Conservation (phyloP, 2,797 vertebrate species). For the Sebastes iracundus region DNA sequence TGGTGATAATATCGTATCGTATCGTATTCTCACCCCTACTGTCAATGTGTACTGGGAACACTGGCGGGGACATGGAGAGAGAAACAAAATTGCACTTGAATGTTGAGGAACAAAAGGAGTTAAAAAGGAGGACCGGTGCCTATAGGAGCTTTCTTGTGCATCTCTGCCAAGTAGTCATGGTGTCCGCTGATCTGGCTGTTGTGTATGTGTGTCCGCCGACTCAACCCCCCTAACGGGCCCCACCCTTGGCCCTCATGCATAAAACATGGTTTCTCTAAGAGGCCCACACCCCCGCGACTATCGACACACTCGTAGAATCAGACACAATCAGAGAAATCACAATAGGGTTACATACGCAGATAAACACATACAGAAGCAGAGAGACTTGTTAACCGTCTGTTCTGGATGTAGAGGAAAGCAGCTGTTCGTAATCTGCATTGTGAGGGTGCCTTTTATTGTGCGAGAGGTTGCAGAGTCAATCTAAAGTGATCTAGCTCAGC, state of each 20-base stretch:
- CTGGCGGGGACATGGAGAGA: constrained; percentile 18
- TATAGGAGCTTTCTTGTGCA: constrained; percentile 60
- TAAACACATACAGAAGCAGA: constrained; percentile 34
- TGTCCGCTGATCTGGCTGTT: constrained; percentile 66
- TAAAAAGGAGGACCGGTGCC: constrained; percentile 38
- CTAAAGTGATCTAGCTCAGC: constrained; percentile 1
- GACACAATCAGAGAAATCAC: constrained; percentile 56
- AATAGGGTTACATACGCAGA: constrained; percentile 34
- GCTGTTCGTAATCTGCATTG: constrained; percentile 12
- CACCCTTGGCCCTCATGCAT: constrained; percentile 87
- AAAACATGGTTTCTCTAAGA: constrained; percentile 82
- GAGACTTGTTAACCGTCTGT: constrained; percentile 28
- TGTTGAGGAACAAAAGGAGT: constrained; percentile 50
- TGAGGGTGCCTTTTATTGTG: constrained; percentile 11
- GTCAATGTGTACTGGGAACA: constrained; percentile 39
- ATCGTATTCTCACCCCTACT: not conserved
- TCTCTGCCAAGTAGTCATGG: constrained; percentile 71
- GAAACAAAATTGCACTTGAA: constrained; percentile 43
- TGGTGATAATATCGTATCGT: too few relatives aligned
- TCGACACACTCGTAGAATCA: constrained; percentile 47
- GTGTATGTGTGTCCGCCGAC: constrained; percentile 59
- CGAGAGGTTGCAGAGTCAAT: constrained; percentile 26
- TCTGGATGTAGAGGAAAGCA: constrained; percentile 34
- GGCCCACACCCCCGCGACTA: constrained; percentile 59
- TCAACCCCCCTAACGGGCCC: constrained; percentile 78